Percentiles rank a stretch among this genome's conserved stretches.
Evolutionary conservation across 2,797 vertebrate species (phyloP).

Genomic region (Neosalanx taihuensis): DNA sequence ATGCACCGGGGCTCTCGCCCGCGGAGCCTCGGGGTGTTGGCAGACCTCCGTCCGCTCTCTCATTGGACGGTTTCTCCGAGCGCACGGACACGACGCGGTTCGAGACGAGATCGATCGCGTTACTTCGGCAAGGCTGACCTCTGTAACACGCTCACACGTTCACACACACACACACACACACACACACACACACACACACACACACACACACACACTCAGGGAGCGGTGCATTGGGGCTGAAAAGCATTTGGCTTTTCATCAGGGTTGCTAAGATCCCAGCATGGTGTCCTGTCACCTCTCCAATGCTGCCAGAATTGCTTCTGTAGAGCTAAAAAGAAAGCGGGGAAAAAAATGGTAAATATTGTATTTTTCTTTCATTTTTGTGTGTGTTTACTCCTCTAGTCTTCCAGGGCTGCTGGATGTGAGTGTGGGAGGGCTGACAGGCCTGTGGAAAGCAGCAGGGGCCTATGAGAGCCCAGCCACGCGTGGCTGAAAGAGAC

Average conservation of each 20-base stretch:
- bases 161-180: background rate
- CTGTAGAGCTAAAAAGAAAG: no score
- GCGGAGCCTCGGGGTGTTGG: background rate
- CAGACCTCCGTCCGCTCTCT: background rate
- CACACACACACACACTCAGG: background rate
- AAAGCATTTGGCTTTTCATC: constrained; percentile 17
- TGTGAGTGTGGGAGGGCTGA: background rate
- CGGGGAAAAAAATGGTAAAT: background rate
- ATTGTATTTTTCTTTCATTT: background rate
- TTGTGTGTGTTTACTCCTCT: background rate
- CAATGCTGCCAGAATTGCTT: background rate
- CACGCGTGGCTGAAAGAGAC: background rate
- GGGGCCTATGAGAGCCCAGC: background rate
- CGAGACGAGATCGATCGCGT: constrained; percentile 5
- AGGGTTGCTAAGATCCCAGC: background rate
- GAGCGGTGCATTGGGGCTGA: background rate
- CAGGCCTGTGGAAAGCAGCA: no score
- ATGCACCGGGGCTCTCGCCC: constrained; percentile 6
- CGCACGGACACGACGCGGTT: background rate
- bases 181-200: background rate
- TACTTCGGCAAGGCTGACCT: constrained; percentile 2
- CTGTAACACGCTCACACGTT: background rate
- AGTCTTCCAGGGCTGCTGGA: background rate
- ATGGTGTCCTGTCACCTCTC: constrained; percentile 3
- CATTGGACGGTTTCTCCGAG: background rate